These are phyloP conservation scores for Drusus annulatus DNA, from an alignment of 1,140 invertebrate species.

Conservation along the genomic window DNA sequence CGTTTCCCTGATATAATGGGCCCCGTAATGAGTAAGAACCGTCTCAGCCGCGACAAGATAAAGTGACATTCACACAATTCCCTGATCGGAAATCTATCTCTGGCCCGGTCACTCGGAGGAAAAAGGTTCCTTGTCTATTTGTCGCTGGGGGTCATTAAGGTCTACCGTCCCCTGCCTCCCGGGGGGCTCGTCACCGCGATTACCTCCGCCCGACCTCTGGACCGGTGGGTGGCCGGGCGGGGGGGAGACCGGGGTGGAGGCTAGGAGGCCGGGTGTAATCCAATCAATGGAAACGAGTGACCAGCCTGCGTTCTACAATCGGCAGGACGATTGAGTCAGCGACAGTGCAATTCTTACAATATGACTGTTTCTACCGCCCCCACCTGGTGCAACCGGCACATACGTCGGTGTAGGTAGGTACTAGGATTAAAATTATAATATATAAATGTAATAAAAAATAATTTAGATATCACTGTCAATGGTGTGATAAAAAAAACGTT, in stretches of 20 bases:
- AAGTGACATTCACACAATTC: constrained; percentile 54
- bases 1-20: neutral
- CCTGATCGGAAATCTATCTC: constrained; percentile 51
- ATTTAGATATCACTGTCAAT: no score
- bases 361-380: neutral
- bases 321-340: neutral
- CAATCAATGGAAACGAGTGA: constrained; percentile 58
- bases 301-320: constrained; percentile 32
- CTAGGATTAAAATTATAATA: no score
- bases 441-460: no score
- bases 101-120: constrained; percentile 30
- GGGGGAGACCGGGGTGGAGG: constrained; percentile 3
- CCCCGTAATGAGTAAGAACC: constrained; percentile 21
- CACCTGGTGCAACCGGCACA: constrained; percentile 18
- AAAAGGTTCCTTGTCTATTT: constrained; percentile 57
- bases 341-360: constrained; percentile 22
- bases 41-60: constrained; percentile 37
- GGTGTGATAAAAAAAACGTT: no score
- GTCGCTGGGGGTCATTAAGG: constrained; percentile 59
- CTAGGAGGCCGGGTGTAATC: constrained; percentile 50
- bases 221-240: neutral
- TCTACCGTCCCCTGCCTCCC: constrained; percentile 49
- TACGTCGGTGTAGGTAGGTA: neutral
- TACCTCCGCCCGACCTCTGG: constrained; percentile 48
- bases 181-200: constrained; percentile 57